Conservation (phyloP, 2,888 invertebrate genomes). For the Hypercompe scribonia region DNA sequence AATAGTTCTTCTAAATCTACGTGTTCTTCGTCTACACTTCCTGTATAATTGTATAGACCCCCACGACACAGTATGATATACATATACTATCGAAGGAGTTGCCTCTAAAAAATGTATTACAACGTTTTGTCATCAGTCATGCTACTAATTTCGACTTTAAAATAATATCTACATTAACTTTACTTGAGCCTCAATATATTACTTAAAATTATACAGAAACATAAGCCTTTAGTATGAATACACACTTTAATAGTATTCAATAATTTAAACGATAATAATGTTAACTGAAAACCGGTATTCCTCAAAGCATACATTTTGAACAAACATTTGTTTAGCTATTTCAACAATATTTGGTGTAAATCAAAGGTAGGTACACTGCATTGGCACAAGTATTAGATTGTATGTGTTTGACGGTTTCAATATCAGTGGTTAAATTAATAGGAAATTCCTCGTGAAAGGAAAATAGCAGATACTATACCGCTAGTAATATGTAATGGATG, state of each 20-base stretch:
- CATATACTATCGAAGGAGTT: too few relatives aligned
- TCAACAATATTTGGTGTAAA: conserved; percentile 3
- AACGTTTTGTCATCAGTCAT: too few relatives aligned
- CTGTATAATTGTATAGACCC: too few relatives aligned
- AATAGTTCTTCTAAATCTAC: too few relatives aligned
- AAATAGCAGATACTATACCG: too few relatives aligned
- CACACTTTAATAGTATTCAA: neutral
- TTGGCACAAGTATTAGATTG: conserved; percentile 26
- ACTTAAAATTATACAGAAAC: too few relatives aligned
- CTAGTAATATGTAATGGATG: too few relatives aligned
- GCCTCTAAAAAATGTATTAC: too few relatives aligned
- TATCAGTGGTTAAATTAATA: conserved; percentile 42
- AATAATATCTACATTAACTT: neutral
- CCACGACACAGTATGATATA: neutral
- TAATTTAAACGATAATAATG: neutral
- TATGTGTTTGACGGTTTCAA: conserved; percentile 41
- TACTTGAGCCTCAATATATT: neutral
- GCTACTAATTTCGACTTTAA: too few relatives aligned
- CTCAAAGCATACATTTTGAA: neutral
- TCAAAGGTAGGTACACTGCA: conserved; percentile 20
- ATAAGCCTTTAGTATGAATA: too few relatives aligned
- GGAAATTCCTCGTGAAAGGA: conserved; percentile 21
- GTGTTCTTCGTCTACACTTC: too few relatives aligned
- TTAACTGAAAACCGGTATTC: neutral
- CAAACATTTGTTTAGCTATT: neutral